Percentiles rank a stretch among this genome's conserved stretches.
These are phyloP conservation scores for Metalampra italica DNA, from an alignment of 2,888 invertebrate species.

Conservation along the genomic window DNA sequence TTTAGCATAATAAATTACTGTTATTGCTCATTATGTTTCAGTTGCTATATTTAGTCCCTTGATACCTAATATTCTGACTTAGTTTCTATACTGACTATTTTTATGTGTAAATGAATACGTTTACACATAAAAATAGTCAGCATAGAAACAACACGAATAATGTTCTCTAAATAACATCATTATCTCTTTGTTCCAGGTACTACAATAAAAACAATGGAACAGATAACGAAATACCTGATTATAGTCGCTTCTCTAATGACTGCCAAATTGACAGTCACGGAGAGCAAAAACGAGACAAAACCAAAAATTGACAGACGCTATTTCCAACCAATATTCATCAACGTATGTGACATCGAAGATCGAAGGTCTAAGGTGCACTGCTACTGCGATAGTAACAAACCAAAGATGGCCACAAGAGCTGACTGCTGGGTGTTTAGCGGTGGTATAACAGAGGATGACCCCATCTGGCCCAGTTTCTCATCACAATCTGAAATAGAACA, in stretches of 20 bases:
- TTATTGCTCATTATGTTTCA: neutral
- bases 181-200: constrained; percentile 23
- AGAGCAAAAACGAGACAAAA: constrained; percentile 60
- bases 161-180: neutral
- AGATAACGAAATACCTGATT: constrained; percentile 55
- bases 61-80: neutral
- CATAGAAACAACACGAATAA: neutral
- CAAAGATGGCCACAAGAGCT: constrained; percentile 80
- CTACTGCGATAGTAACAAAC: constrained; percentile 68
- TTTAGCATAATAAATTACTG: constrained; percentile 1
- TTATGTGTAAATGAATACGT: too few species aligned
- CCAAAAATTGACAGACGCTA: constrained; percentile 54
- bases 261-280: constrained; percentile 56
- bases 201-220: constrained; percentile 41
- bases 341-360: constrained; percentile 68
- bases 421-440: constrained; percentile 86
- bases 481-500: constrained; percentile 84
- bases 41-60: neutral
- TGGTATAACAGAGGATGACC: constrained; percentile 81
- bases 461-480: constrained; percentile 85
- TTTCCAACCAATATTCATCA: constrained; percentile 60
- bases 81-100: neutral
- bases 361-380: constrained; percentile 69
- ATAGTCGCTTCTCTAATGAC: constrained; percentile 65
- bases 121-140: too few species aligned